Evolutionary conservation across 53 echinoderm and acorn worm species (phyloP).

Genomic region (Paracentrotus lividus): DNA sequence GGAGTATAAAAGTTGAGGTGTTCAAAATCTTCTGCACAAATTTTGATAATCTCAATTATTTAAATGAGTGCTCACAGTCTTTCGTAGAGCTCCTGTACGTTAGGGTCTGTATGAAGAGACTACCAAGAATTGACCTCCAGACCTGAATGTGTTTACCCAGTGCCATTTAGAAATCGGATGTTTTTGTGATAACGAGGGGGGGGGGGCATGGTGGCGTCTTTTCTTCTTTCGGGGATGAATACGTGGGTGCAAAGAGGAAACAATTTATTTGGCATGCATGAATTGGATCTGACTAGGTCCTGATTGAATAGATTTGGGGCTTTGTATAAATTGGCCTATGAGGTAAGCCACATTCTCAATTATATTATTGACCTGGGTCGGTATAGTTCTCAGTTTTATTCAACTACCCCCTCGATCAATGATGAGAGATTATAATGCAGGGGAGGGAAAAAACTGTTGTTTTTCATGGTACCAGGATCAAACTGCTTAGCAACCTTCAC

Average conservation of each 20-base stretch:
- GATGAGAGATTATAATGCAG: background rate
- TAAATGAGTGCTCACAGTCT: background rate
- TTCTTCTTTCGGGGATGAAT: background rate
- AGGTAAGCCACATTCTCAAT: slow-evolving; percentile 48
- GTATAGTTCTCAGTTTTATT: background rate
- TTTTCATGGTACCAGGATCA: slow-evolving; percentile 9
- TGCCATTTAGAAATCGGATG: slow-evolving; percentile 70
- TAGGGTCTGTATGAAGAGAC: slow-evolving; percentile 30
- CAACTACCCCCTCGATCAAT: slow-evolving; percentile 29
- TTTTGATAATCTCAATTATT: background rate
- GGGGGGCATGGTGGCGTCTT: background rate
- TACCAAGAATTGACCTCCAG: slow-evolving; percentile 62
- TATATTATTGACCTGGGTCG: slow-evolving; percentile 26
- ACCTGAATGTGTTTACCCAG: slow-evolving; percentile 62
- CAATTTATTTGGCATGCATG: slow-evolving; percentile 69
- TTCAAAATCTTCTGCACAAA: background rate
- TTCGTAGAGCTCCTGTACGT: background rate
- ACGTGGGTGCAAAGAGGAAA: slow-evolving; percentile 59
- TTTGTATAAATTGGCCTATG: slow-evolving; percentile 49
- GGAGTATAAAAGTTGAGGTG: background rate
- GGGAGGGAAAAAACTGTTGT: background rate
- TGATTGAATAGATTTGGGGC: slow-evolving; percentile 60
- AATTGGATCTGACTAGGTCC: slow-evolving; percentile 59
- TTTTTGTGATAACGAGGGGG: slow-evolving; percentile 60
- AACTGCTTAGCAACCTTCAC: background rate